A percentile compares a stretch with the other conserved stretches of the same genome.
Conservation (phyloP, 1,140 invertebrate species). For the Ditylenchus dipsaci region DNA sequence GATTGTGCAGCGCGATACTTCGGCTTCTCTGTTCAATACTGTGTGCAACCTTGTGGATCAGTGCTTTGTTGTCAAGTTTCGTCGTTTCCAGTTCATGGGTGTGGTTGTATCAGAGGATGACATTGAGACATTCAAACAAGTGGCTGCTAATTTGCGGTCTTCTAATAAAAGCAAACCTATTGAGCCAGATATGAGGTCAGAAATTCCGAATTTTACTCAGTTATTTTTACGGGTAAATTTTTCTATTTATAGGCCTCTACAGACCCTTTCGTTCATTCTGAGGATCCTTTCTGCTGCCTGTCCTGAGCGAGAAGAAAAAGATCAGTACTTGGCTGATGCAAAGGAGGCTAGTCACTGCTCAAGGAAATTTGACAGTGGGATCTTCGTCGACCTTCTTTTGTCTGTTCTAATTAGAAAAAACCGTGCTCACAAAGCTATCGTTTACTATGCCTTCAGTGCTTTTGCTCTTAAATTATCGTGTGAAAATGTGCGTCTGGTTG, state of each 20-base stretch:
- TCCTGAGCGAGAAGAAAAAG: not conserved
- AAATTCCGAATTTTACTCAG: not conserved
- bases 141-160: not conserved
- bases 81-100: not conserved
- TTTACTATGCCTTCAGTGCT: not conserved
- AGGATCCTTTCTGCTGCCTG: not conserved
- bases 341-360: not conserved
- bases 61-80: constrained; percentile 2
- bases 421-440: not conserved
- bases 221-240: not conserved
- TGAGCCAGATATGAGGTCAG: not conserved
- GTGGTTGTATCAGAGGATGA: not conserved
- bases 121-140: not conserved
- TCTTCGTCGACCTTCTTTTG: not conserved
- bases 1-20: not conserved
- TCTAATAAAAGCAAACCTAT: not conserved
- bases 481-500: not conserved
- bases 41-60: not conserved
- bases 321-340: not conserved
- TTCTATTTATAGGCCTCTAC: not conserved
- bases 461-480: not conserved
- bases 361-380: not conserved
- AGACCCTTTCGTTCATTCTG: not conserved
- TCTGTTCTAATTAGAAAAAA: not conserved
- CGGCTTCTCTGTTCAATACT: not conserved